Evolutionary conservation across 2,113 vertebrate genomes (phyloP).

Genomic region (Xiphophorus maculatus): DNA sequence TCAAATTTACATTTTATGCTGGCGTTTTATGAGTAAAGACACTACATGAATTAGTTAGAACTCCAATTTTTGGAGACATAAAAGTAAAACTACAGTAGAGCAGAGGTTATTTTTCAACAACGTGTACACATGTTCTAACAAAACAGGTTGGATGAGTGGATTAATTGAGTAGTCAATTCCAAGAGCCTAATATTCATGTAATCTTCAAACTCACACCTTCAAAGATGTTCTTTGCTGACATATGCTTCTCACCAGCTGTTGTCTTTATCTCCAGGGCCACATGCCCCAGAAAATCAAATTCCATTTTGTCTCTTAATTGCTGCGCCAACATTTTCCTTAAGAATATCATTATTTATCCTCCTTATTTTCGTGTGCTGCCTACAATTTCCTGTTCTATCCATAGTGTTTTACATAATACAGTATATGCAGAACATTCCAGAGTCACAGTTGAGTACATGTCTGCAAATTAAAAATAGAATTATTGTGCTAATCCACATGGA

Average conservation of each 20-base stretch:
- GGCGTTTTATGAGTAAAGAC: no score
- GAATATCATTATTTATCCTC: slow-evolving; percentile 39
- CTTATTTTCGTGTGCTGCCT: slow-evolving; percentile 6
- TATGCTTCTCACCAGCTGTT: slow-evolving; percentile 66
- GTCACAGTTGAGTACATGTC: slow-evolving; percentile 45
- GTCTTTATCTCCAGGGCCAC: slow-evolving; percentile 53
- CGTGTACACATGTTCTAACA: slow-evolving; percentile 25
- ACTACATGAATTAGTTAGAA: neutral
- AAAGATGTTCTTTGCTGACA: slow-evolving; percentile 51
- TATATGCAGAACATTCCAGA: slow-evolving; percentile 16
- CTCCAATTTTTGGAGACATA: slow-evolving; percentile 1
- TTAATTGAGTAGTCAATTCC: slow-evolving; percentile 38
- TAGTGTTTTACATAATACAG: slow-evolving; percentile 18
- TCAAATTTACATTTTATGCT: no score
- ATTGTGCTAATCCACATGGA: slow-evolving; percentile 36
- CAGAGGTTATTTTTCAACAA: slow-evolving; percentile 35
- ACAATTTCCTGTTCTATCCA: neutral
- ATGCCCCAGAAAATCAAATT: slow-evolving; percentile 53
- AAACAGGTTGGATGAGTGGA: slow-evolving; percentile 31
- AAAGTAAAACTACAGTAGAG: slow-evolving; percentile 34
- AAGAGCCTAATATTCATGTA: slow-evolving; percentile 27
- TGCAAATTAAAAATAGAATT: slow-evolving; percentile 41
- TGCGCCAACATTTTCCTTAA: slow-evolving; percentile 22
- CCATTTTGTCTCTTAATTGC: slow-evolving; percentile 55
- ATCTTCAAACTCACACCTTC: slow-evolving; percentile 17